Evolutionary conservation across 2,113 vertebrate genomes (phyloP).

Genomic region (Nettapus auritus): DNA sequence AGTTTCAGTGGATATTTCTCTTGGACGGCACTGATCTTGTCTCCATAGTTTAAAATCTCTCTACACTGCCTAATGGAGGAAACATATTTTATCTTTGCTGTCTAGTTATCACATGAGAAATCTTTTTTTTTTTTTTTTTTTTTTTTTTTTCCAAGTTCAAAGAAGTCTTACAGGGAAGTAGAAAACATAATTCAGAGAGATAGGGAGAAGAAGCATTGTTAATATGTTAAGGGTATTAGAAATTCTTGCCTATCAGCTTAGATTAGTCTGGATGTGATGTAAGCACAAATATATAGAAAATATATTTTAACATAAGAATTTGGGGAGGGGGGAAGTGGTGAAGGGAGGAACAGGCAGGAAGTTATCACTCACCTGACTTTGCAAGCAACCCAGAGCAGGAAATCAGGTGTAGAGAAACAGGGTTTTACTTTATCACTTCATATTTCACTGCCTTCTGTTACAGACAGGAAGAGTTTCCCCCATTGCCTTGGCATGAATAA

Average conservation of each 20-base stretch:
- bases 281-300: not conserved
- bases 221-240: not conserved
- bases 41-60: not conserved
- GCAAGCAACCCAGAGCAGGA: not conserved
- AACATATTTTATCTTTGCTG: slow-evolving; percentile 13
- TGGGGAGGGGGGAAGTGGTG: not conserved
- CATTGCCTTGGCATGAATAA: not conserved
- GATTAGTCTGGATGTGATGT: not conserved
- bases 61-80: not conserved
- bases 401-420: not conserved
- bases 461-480: not conserved
- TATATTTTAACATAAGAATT: not conserved
- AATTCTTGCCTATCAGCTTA: not conserved
- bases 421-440: not conserved
- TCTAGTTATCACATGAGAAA: slow-evolving; percentile 40
- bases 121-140: not conserved
- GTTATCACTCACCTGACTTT: not conserved
- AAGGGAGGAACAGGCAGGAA: too few species aligned
- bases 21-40: not conserved
- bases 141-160: not conserved
- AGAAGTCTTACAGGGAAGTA: slow-evolving; percentile 24
- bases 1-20: not conserved
- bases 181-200: slow-evolving; percentile 15
- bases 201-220: not conserved
- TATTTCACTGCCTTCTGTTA: not conserved